Conservation (phyloP, 2,888 invertebrate genomes). For the Drosophila ustulata region DNA sequence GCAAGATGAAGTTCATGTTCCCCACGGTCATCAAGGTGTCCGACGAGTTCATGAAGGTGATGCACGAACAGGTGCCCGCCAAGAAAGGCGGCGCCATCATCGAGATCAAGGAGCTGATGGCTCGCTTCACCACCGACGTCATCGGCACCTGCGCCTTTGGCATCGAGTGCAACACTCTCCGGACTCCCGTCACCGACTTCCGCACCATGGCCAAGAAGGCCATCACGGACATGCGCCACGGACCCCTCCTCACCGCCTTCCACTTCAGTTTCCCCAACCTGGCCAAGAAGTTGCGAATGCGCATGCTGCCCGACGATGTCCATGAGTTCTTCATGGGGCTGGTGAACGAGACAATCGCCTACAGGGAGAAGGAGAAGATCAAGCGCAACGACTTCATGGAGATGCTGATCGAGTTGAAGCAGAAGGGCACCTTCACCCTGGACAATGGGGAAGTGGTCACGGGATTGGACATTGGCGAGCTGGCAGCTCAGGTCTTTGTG, state of each 20-base stretch:
- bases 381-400: conserved; percentile 86
- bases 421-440: conserved; percentile 57
- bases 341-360: conserved; percentile 83
- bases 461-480: conserved; percentile 81
- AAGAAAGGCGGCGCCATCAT: conserved; percentile 53
- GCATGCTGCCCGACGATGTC: conserved; percentile 65
- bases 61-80: conserved; percentile 47
- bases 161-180: conserved; percentile 84
- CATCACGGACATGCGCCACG: conserved; percentile 46
- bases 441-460: conserved; percentile 69
- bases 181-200: conserved; percentile 81
- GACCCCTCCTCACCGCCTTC: conserved; percentile 46
- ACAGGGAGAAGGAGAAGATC: conserved; percentile 81
- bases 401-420: conserved; percentile 84
- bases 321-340: conserved; percentile 79
- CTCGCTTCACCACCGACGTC: conserved; percentile 86
- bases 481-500: conserved; percentile 86
- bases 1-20: conserved; percentile 77
- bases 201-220: conserved; percentile 60
- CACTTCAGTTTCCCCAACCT: conserved; percentile 62
- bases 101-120: conserved; percentile 85
- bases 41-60: conserved; percentile 49
- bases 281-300: conserved; percentile 65
- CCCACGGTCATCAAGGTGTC: conserved; percentile 60
- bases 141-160: conserved; percentile 86